Evolutionary conservation across 2,888 invertebrate species (phyloP), one percentile per base, ranked within the genome.

Genomic region (Melinopterus prodromus): DNA sequence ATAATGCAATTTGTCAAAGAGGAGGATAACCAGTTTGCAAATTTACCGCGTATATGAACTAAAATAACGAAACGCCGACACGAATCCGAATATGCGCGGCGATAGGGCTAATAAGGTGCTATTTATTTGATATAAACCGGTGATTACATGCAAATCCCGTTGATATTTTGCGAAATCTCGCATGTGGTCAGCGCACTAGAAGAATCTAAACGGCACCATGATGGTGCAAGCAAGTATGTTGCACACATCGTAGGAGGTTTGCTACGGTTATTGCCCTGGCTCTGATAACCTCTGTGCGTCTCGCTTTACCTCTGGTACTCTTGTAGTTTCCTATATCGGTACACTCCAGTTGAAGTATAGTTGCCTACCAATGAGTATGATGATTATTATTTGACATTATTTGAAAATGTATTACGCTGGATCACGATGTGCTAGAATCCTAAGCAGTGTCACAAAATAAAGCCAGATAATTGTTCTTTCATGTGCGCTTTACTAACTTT

Each of bases 251-350:
- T 83, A 83, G 83, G 83, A 81, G 84, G 82, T 80, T 53, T 84
- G 84, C 82, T 84, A 84, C 84, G 84, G 84, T 84, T 84, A 84
- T 84, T 84, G 84, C 83, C 83, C 83, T 82, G 81, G 81, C 80
- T 53, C 53, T 53, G 53, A 12, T 53, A 53, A 53, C 53, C 53
- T 53, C 53, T 53, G 53, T 53, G 53, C 12, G 53, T 53, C 53
- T 53, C 53, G 7, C 53, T 53, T 53, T 53, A 53, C 53, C 53
- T 53, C 53, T 53, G 7, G 2, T 9, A 53, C 9, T 53, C 53
- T 4, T 53, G 53, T 9, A 53, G 53, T 53, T 53, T 53, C 53
- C 53, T 53, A 53, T 53, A 53, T 53, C 2, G 9, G 12, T 26
- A 26, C 26, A 26, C 26, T 26, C 26, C 26, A 26, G 26, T 26